Conservation (phyloP, 1,140 invertebrate genomes). For the Pseudomyrmex cubaensis region DNA sequence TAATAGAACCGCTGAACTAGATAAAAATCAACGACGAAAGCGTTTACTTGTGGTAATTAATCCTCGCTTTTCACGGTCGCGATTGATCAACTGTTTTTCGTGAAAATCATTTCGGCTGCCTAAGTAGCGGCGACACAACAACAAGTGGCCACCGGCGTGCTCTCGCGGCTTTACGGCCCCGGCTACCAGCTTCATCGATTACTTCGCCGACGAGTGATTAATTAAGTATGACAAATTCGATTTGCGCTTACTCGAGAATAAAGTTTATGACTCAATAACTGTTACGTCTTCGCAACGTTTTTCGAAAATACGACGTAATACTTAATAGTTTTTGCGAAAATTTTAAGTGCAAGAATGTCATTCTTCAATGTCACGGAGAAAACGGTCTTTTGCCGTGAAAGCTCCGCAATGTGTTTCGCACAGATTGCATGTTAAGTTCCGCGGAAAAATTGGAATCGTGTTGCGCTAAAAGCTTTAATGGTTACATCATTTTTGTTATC, state of each 20-base stretch:
- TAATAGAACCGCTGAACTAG: slow-evolving; percentile 11
- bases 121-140: slow-evolving; percentile 20
- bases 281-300: not conserved
- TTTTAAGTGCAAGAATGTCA: slow-evolving; percentile 31
- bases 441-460: slow-evolving; percentile 7
- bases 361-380: slow-evolving; percentile 40
- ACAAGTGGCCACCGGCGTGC: slow-evolving; percentile 37
- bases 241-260: not conserved
- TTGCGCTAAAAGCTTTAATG: slow-evolving; percentile 1
- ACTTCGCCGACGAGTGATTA: slow-evolving; percentile 18
- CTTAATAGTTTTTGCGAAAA: not conserved
- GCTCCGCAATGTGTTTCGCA: not conserved
- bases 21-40: slow-evolving; percentile 23
- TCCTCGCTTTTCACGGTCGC: not conserved
- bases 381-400: not conserved
- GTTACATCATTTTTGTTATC: slow-evolving; percentile 3
- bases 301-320: not conserved
- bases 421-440: not conserved
- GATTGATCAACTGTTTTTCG: slow-evolving; percentile 49
- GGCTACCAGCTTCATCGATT: slow-evolving; percentile 43
- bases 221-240: slow-evolving; percentile 38
- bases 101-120: slow-evolving; percentile 46
- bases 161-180: not conserved
- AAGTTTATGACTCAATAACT: not conserved
- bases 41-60: slow-evolving; percentile 1